Evolutionary conservation across 1,140 invertebrate genomes (phyloP).

Genomic region (Drosophila suzukii): DNA sequence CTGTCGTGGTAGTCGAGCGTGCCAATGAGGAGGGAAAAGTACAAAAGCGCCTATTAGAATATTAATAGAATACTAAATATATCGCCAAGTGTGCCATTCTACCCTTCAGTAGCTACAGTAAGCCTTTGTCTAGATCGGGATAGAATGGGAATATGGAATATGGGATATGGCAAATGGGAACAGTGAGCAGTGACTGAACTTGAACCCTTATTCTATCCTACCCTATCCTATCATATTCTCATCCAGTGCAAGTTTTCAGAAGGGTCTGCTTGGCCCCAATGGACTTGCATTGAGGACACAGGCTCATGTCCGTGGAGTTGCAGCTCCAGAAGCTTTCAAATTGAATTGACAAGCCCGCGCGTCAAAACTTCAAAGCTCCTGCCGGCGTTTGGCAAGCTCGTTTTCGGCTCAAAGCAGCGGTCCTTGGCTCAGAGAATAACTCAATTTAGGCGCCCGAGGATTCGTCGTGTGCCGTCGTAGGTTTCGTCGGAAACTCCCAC

Average conservation of each 20-base stretch:
- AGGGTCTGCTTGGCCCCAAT: too few species aligned
- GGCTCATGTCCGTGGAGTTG: neutral
- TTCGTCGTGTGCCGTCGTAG: slow-evolving; percentile 23
- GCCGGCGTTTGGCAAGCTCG: slow-evolving; percentile 21
- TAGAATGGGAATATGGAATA: neutral
- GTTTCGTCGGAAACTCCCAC: slow-evolving; percentile 61
- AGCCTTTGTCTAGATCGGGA: neutral
- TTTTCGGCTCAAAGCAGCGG: slow-evolving; percentile 39
- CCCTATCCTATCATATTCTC: too few species aligned
- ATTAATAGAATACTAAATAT: slow-evolving; percentile 84
- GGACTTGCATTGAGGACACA: neutral
- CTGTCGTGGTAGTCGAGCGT: neutral
- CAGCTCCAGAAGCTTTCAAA: slow-evolving; percentile 26
- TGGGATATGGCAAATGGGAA: neutral
- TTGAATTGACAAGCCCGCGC: slow-evolving; percentile 1
- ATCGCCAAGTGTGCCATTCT: slow-evolving; percentile 15
- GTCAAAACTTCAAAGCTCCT: slow-evolving; percentile 8
- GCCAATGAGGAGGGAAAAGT: slow-evolving; percentile 72
- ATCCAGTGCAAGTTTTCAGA: neutral
- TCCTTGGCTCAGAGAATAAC: slow-evolving; percentile 59
- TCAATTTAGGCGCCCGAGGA: slow-evolving; percentile 59
- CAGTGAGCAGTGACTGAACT: neutral
- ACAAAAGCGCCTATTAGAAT: slow-evolving; percentile 83
- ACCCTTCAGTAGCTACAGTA: neutral
- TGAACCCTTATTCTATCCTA: slow-evolving; percentile 5